Evolutionary conservation across 2,888 invertebrate species (phyloP), one percentile per base, ranked within the genome.

Genomic region (Stenoptilia bipunctidactyla): DNA sequence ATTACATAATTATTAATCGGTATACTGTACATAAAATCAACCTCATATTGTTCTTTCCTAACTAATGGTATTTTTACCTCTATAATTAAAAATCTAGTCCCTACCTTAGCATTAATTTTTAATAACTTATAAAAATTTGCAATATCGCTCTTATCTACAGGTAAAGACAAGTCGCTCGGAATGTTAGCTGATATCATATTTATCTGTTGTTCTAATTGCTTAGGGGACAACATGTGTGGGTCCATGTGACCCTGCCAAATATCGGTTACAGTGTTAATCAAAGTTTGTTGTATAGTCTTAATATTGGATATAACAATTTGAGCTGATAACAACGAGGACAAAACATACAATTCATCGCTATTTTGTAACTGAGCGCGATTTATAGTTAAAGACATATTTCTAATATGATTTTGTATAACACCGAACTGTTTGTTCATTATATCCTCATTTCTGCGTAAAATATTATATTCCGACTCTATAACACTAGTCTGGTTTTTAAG

Each of bases 1-100:
- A 34, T 13, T 12, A 14, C 9, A 13, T 34, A 34, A 14, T 13
- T 34, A 8, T 34, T 34, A 6, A 34, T 25, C 12, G n/a, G 37
- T n/a, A 39, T 13, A 27, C 34, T 38, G 36, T 38, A 15, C 1
- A 15, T 15, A 12, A n/a, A n/a, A 33, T 14, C 8, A 2, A 40
- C 12, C 38, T 42, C 38, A 14, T 13, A 42, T 15, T 36, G n/a
- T 5, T 44, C 40, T 34, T 25, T 38, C 14, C 34, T 38, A 13
- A 41, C 12, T 9, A 44, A 25, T 20, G 40, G 40, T 25, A 44
- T 38, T 14, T 37, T 44, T 9, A 41, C 40, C 8, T 44, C 41
- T 27, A 41, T 41, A 25, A 43, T 38, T 13, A 43, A 14, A 36
- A 37, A 43, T 13, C 27, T 30, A 15, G 30, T 13, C n/a, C 27